A percentile compares a stretch with the other conserved stretches of the same genome.
phyloP scores from a whole-genome alignment of 92 coral and sea anemone genomes.

The Porites cylindrica region DNA sequence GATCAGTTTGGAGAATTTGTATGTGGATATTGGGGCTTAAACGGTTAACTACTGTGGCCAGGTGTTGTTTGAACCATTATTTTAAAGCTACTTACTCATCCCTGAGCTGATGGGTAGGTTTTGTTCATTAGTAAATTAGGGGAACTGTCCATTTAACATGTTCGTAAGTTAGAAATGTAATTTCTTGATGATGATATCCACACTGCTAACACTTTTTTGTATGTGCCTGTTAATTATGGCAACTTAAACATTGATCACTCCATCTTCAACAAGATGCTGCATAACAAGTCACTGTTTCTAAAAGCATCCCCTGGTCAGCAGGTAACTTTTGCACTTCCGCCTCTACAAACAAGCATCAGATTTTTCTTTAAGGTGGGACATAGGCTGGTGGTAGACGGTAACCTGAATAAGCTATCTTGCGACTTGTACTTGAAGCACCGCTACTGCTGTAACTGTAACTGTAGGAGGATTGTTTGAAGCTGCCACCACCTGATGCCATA shows the following conservation, averaged over 20 bases:
- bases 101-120: neutral
- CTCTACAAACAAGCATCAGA: neutral
- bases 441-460: constrained; percentile 69
- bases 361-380: constrained; percentile 84
- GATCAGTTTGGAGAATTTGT: too few species aligned
- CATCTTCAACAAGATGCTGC: neutral
- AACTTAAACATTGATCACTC: neutral
- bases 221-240: too few species aligned
- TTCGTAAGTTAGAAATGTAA: neutral
- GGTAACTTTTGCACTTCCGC: neutral
- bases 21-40: too few species aligned
- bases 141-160: neutral
- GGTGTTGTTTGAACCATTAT: too few species aligned
- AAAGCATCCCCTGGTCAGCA: neutral
- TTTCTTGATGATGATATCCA: too few species aligned
- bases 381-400: constrained; percentile 99
- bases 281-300: neutral
- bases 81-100: neutral
- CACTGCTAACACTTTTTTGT: too few species aligned
- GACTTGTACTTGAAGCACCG: constrained; percentile 54
- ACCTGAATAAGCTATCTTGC: constrained; percentile 87
- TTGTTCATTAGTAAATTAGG: neutral
- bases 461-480: constrained; percentile 62
- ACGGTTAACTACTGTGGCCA: too few species aligned
- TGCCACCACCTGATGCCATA: constrained; percentile 45